phyloP scores from a whole-genome alignment of 1,140 invertebrate genomes.

The Stegodyphus mimosarum region DNA sequence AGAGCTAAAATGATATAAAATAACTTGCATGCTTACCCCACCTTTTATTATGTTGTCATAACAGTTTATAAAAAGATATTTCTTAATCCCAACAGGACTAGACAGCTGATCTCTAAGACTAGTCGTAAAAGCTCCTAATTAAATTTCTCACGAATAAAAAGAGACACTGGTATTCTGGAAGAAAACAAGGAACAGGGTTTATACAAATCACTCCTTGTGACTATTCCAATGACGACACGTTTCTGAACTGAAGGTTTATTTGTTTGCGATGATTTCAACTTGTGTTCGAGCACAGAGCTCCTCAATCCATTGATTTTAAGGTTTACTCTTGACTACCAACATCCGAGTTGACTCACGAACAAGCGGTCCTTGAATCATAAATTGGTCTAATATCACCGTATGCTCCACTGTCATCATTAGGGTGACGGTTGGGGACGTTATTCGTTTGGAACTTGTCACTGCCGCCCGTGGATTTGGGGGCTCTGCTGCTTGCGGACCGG shows the following conservation, averaged over 20 bases:
- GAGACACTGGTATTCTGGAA: neutral
- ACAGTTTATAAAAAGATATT: too few relatives aligned
- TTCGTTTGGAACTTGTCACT: constrained; percentile 30
- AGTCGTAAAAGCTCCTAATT: neutral
- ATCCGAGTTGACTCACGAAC: constrained; percentile 37
- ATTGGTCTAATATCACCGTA: constrained; percentile 61
- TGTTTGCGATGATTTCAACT: neutral
- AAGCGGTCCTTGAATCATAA: constrained; percentile 58
- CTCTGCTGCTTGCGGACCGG: neutral
- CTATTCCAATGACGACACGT: neutral
- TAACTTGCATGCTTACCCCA: too few relatives aligned
- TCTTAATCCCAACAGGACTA: too few relatives aligned
- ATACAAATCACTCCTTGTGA: neutral
- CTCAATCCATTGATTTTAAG: neutral
- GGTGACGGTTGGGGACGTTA: constrained; percentile 41
- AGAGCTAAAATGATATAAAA: too few relatives aligned
- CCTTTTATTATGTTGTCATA: too few relatives aligned
- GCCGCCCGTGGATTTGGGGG: neutral
- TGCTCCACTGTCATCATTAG: constrained; percentile 25
- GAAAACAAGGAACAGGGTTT: neutral
- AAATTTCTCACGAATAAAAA: neutral
- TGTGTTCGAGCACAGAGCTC: neutral
- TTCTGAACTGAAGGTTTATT: neutral
- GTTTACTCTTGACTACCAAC: neutral
- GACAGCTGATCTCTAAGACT: too few relatives aligned